Evolutionary conservation across 2,888 invertebrate genomes (phyloP).

Genomic region (Lagria hirta): DNA sequence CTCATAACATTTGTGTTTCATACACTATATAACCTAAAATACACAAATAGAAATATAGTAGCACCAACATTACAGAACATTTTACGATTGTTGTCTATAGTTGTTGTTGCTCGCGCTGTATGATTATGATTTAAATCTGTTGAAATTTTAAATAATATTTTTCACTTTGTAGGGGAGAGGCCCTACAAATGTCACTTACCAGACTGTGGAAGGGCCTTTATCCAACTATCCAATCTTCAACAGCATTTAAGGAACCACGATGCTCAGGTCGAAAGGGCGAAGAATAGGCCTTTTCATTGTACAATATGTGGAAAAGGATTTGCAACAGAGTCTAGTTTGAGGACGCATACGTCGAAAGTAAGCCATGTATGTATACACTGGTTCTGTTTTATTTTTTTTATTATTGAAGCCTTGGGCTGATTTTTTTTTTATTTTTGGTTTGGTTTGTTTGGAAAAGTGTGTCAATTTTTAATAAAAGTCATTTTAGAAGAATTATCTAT

Average conservation of each 20-base stretch:
- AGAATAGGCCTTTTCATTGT: conserved; percentile 94
- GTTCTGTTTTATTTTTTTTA: conserved; percentile 41
- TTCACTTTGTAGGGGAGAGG: conserved; percentile 76
- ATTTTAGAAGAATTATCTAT: too few species aligned
- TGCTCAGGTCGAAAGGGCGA: conserved; percentile 91
- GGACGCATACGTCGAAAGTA: conserved; percentile 97
- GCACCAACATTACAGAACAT: too few species aligned
- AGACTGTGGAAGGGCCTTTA: conserved; percentile 94
- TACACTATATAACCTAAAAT: too few species aligned
- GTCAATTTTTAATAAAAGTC: conserved; percentile 5
- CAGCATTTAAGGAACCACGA: conserved; percentile 96
- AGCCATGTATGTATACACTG: conserved; percentile 65
- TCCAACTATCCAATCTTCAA: conserved; percentile 93
- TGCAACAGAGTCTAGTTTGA: conserved; percentile 91
- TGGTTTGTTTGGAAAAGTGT: conserved; percentile 8
- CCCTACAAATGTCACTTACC: conserved; percentile 96
- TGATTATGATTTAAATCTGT: too few species aligned
- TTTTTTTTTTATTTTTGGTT: conserved; percentile 17
- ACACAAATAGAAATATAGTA: too few species aligned
- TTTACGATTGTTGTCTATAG: too few species aligned
- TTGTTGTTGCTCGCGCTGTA: too few species aligned
- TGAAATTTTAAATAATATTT: neutral
- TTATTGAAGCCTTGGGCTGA: conserved; percentile 22
- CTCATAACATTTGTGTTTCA: too few species aligned
- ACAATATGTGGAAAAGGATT: conserved; percentile 96